Percentiles rank a stretch among this genome's conserved stretches.
These are phyloP conservation scores for Himalopsyche tibetana DNA, from an alignment of 2,888 invertebrate species.

Conservation along the genomic window DNA sequence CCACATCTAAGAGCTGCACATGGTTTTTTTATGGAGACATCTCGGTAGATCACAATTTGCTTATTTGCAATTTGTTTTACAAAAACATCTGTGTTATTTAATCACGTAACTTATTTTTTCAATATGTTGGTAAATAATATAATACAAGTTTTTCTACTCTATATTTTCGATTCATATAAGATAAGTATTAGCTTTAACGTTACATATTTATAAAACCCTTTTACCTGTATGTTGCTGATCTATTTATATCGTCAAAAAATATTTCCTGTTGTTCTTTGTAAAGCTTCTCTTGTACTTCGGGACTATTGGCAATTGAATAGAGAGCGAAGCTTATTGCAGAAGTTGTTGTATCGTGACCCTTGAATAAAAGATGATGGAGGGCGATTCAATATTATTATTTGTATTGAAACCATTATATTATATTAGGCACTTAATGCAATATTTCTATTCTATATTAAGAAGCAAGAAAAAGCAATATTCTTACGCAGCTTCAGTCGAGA, in stretches of 20 bases:
- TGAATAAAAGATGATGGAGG: conserved; percentile 50
- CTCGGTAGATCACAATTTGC: too few relatives aligned
- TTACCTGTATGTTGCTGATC: conserved; percentile 67
- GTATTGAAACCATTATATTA: not conserved
- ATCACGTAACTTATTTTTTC: too few relatives aligned
- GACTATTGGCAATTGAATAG: conserved; percentile 73
- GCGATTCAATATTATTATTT: not conserved
- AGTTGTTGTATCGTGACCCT: conserved; percentile 77
- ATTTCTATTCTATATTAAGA: too few relatives aligned
- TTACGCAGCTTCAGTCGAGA: not conserved
- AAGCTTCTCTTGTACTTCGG: conserved; percentile 73
- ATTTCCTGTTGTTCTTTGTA: conserved; percentile 72
- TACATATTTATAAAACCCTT: not conserved
- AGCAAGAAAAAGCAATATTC: too few relatives aligned
- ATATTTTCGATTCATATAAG: too few relatives aligned
- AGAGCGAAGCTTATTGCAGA: conserved; percentile 75
- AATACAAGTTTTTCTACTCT: too few relatives aligned
- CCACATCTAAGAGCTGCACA: too few relatives aligned
- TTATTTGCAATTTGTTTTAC: too few relatives aligned
- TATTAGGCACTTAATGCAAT: not conserved
- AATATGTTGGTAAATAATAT: too few relatives aligned
- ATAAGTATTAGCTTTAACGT: too few relatives aligned
- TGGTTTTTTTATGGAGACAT: too few relatives aligned
- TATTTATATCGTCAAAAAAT: conserved; percentile 69
- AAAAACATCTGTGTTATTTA: too few relatives aligned